Conservation (phyloP, 2,797 vertebrate genomes). For the Tinamus major region DNA sequence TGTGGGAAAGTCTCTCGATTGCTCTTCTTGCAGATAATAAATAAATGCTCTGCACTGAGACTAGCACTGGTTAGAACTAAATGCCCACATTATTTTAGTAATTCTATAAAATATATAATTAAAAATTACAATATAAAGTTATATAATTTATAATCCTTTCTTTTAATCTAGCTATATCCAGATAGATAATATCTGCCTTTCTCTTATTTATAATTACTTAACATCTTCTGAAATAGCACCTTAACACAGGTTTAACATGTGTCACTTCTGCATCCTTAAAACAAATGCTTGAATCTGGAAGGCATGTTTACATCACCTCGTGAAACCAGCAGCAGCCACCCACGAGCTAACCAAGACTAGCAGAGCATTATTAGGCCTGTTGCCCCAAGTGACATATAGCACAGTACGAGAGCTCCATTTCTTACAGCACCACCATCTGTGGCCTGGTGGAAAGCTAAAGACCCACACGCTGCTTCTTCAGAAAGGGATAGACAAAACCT, state of each 20-base stretch:
- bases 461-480: not conserved
- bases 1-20: not conserved
- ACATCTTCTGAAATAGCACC: slow-evolving; percentile 31
- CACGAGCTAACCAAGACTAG: not conserved
- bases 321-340: not conserved
- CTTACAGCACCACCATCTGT: not conserved
- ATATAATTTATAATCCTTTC: not conserved
- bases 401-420: not conserved
- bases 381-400: not conserved
- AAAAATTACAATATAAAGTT: not conserved
- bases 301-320: not conserved
- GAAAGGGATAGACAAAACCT: not conserved
- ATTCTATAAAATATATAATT: not conserved
- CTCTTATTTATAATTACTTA: slow-evolving; percentile 25
- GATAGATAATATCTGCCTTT: not conserved
- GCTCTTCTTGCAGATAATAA: not conserved
- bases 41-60: not conserved
- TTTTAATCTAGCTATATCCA: not conserved
- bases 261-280: not conserved
- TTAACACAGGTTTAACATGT: not conserved
- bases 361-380: not conserved
- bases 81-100: not conserved
- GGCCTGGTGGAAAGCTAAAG: not conserved
- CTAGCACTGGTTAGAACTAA: not conserved
- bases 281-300: not conserved